Conservation (phyloP, 2,888 invertebrate species). For the Microdon myrmicae region DNA sequence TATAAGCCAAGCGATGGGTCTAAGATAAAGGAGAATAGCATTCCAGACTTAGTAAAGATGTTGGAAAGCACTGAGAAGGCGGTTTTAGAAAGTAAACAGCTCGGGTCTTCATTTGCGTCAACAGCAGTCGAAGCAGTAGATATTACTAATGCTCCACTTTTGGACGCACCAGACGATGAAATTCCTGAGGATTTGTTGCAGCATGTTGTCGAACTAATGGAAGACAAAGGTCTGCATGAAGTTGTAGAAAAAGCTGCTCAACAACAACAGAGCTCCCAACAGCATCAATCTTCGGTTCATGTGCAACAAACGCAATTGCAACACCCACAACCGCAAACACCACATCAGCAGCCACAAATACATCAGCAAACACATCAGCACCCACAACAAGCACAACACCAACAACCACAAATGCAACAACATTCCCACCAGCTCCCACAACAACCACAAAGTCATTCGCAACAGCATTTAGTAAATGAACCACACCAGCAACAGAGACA, state of each 20-base stretch:
- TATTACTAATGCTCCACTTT: constrained; percentile 58
- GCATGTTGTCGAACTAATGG: constrained; percentile 78
- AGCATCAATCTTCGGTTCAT: too few species aligned
- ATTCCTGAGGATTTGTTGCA: constrained; percentile 77
- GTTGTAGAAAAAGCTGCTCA: constrained; percentile 72
- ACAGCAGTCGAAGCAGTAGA: constrained; percentile 58
- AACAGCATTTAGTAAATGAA: too few species aligned
- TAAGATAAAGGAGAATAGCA: constrained; percentile 59
- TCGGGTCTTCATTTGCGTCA: constrained; percentile 33
- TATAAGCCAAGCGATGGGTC: constrained; percentile 46
- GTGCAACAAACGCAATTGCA: constrained; percentile 20
- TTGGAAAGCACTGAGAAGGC: constrained; percentile 63
- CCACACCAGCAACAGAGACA: too few species aligned
- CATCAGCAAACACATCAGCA: background rate
- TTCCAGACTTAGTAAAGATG: constrained; percentile 70
- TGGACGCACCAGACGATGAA: constrained; percentile 72
- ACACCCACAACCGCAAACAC: constrained; percentile 5
- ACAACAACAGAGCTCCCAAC: constrained; percentile 38
- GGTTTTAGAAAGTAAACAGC: constrained; percentile 51
- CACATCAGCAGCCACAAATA: constrained; percentile 2
- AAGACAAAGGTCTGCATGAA: constrained; percentile 76
- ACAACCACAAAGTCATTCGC: constrained; percentile 8
- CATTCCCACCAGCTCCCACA: constrained; percentile 1
- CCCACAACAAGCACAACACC: background rate
- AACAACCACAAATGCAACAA: constrained; percentile 4